Conservation (phyloP, 92 coral and sea anemone species). For the Metridium senile region DNA sequence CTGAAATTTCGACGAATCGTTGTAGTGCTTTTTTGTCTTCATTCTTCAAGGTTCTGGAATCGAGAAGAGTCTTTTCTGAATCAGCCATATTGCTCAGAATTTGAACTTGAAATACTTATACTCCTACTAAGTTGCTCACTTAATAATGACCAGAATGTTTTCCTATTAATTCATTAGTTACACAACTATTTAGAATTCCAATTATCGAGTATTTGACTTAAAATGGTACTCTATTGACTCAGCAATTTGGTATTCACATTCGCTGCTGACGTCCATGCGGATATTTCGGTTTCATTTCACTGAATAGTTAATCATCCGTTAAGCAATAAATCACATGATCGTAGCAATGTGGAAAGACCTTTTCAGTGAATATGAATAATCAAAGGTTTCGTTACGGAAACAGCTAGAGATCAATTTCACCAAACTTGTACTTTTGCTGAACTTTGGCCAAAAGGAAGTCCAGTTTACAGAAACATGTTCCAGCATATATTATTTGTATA, state of each 20-base stretch:
- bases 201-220: not conserved
- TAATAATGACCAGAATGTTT: not conserved
- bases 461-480: too few relatives aligned
- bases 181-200: not conserved
- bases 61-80: not conserved
- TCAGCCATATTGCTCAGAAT: not conserved
- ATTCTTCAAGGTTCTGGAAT: not conserved
- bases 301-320: not conserved
- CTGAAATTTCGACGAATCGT: slow-evolving; percentile 26
- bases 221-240: not conserved
- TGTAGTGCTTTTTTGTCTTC: slow-evolving; percentile 19
- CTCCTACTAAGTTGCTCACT: too few relatives aligned
- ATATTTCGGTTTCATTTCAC: not conserved
- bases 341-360: not conserved
- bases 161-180: not conserved
- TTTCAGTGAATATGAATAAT: not conserved
- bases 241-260: not conserved
- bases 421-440: too few relatives aligned
- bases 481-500: too few relatives aligned
- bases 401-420: not conserved
- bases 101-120: not conserved
- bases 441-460: too few relatives aligned
- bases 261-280: not conserved
- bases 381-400: not conserved
- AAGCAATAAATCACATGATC: not conserved